Evolutionary conservation across 2,797 vertebrate species (phyloP), one percentile per base, ranked within the genome.

Genomic region (Anguilla obscura): DNA sequence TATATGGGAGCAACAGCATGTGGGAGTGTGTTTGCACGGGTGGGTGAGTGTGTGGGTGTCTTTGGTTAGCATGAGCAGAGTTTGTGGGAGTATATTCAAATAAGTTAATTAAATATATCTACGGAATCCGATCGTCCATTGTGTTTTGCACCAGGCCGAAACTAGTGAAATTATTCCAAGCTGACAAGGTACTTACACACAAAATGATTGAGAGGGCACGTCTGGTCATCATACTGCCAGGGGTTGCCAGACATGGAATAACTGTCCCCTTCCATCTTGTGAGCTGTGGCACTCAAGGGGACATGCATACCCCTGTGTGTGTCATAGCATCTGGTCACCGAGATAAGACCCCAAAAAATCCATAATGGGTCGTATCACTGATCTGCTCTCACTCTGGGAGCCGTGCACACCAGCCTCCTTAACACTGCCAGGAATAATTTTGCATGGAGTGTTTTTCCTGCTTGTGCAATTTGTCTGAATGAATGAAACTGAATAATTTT

Each of bases 271-370:
- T 90, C 88, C 89, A 40, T 88, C 88, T 79, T 88, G 90, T 89
- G 16, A 58, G 56, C 90, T 90, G 88, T 89, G 89, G 87, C 58
- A 74, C 93, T 92, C 92, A 93, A 66, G 66, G 88, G 90, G 92
- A 85, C 48, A 1, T 52, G 76, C 86, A 90, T 58, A 91, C 90
- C 88, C 80, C 60, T 86, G 89, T 89, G 84, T 74, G 16, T 91
- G 92, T 93, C 93, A 94, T 56, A 89, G 92, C 89, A 87, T 87
- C 88, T 92, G 92, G 88, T 93, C 93, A 92, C 88, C 90, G 91
- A 91, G 93, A 89, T 91, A 89, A 85, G 92, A 92, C 90, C 92
- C 88, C 91, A 88, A 89, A 91, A 93, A 91, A 89, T 27, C 79
- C 24, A 48, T 1, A 36, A 79, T 85, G 14, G 40, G 56, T 85